These are phyloP conservation scores for Babyrousa celebensis DNA, from an alignment of 2,797 vertebrate genomes.

Conservation along the genomic window DNA sequence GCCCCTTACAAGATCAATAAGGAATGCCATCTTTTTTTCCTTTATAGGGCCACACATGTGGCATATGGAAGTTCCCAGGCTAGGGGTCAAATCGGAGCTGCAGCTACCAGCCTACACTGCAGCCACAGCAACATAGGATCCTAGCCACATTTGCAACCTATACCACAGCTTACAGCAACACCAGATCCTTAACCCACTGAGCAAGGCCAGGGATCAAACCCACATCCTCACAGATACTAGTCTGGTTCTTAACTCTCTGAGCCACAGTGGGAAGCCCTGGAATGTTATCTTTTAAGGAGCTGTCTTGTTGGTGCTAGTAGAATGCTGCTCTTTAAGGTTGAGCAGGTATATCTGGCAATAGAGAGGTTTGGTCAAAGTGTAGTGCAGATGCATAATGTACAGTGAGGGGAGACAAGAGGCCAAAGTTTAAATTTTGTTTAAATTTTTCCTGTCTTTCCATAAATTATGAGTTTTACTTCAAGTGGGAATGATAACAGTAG, in stretches of 20 bases:
- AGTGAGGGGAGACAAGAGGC: background rate
- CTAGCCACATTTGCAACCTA: too few relatives aligned
- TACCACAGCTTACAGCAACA: too few relatives aligned
- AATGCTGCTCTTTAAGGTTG: background rate
- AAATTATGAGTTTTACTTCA: background rate
- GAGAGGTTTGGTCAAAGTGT: background rate
- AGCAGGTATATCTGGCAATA: background rate
- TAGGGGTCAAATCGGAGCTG: too few relatives aligned
- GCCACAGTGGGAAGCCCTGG: too few relatives aligned
- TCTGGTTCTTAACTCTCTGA: too few relatives aligned
- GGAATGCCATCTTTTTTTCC: background rate
- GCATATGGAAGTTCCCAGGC: too few relatives aligned
- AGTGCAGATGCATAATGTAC: background rate
- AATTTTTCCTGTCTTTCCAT: background rate
- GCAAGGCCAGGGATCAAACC: too few relatives aligned
- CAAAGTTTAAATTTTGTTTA: background rate
- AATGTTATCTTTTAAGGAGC: background rate
- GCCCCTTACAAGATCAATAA: background rate
- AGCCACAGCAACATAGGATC: too few relatives aligned
- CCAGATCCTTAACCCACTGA: too few relatives aligned
- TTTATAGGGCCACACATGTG: too few relatives aligned
- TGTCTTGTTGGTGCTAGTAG: background rate
- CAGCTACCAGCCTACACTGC: too few relatives aligned
- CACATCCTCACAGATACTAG: too few relatives aligned
- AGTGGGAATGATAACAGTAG: background rate